Percentiles rank a stretch among this genome's conserved stretches.
phyloP scores from a whole-genome alignment of 1,140 invertebrate genomes.

The Spodoptera frugiperda region DNA sequence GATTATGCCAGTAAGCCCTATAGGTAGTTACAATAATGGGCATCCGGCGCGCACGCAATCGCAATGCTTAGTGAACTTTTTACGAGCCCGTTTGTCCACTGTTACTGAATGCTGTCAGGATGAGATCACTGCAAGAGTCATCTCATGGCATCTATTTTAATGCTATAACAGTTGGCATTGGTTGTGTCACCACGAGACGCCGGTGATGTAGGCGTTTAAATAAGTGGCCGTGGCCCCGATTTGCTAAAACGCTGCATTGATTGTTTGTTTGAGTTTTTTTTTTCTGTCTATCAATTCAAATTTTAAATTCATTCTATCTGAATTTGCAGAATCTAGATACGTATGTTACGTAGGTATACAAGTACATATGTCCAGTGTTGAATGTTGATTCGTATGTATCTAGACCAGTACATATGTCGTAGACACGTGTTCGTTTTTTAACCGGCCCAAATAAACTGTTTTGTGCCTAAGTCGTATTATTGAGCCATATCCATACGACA shows the following conservation, averaged over 20 bases:
- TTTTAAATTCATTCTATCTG: conserved; percentile 1
- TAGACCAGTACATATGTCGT: too few species aligned
- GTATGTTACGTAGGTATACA: too few species aligned
- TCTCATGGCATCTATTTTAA: conserved; percentile 46
- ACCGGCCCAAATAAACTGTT: too few species aligned
- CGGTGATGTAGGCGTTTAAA: conserved; percentile 65
- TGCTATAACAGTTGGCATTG: conserved; percentile 46
- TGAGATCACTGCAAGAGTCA: conserved; percentile 48
- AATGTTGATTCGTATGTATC: too few species aligned
- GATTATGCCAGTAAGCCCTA: conserved; percentile 14
- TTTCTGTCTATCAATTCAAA: conserved; percentile 23
- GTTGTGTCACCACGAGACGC: conserved; percentile 54
- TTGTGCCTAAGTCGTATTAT: too few species aligned
- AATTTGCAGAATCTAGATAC: background rate
- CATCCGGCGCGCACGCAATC: conserved; percentile 9
- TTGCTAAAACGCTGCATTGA: conserved; percentile 46
- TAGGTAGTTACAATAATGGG: background rate
- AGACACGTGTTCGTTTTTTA: too few species aligned
- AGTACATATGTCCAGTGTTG: too few species aligned
- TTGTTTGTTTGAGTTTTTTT: conserved; percentile 47
- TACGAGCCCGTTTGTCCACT: conserved; percentile 25
- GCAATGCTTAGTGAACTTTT: conserved; percentile 12
- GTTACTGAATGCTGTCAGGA: conserved; percentile 16
- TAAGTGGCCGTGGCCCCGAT: conserved; percentile 69
- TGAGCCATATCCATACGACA: too few species aligned